Base-by-base conservation (phyloP, 2,797 vertebrate genomes). In the Nasua narica region DNA sequence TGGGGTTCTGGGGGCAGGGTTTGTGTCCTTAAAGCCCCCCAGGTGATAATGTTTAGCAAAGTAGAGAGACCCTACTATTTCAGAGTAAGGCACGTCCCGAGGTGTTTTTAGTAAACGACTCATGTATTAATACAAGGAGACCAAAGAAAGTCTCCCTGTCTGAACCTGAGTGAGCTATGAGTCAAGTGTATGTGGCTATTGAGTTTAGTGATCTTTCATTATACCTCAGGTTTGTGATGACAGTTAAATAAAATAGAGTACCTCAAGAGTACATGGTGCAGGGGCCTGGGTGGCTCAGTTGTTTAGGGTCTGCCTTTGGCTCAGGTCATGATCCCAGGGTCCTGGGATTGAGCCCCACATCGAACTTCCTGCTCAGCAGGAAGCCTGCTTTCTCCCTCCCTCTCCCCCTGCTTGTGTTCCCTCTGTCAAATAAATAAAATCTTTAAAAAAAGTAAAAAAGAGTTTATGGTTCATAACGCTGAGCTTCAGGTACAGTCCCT, bases 201-300 rank as follows among this genome's bases (percentile, higher is more conserved):
- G 88, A 90, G 43, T 81, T 89, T 35, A 83, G 56, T 91, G 54
- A 83, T 74, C 46, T 56, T 89, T 97, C 69, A 70, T 91, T 89
- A 65, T 94, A 62, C 50, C 58, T 87, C 84, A 81, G n/a, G 65
- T 77, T 91, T 93, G 40, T 79, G 35, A 56, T 91, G 89, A 83
- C 29, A 48, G 54, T 72, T 92, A 89, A 70, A 93, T 92, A 89
- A 76, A 93, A 72, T 67, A 50, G 52, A 86, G 23, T 62, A 74
- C 74, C 82, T 93, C 50, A 43, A 50, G 87, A 89, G 54, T 16
- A 11, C 67, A n/a, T 54, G 18, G 52, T 65, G 70, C 29, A 32
- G 60, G 60, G 6, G 4, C 29, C 58, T 60, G 27, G 58, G 58
- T 60, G 27, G 27, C 58, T 60, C 58, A 60, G 58, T 29, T 2